Evolutionary conservation across 2,113 vertebrate genomes (phyloP).

Genomic region (Sphaerodactylus townsendi): DNA sequence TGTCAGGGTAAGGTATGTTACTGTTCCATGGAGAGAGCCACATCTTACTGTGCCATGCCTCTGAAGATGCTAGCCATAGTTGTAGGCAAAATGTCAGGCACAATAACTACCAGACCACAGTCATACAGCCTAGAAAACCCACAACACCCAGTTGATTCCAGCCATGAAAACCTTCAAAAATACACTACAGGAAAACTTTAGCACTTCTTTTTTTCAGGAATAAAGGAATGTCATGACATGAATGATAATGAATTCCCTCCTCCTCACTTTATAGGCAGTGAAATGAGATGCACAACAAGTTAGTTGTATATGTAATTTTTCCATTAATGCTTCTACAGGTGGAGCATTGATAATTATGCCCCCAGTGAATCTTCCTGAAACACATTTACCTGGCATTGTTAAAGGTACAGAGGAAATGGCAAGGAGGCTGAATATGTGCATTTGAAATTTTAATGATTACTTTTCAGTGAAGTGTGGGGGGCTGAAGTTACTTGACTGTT

Average conservation of each 20-base stretch:
- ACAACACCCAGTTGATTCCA: too few species aligned
- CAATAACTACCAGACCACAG: too few species aligned
- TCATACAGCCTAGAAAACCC: too few species aligned
- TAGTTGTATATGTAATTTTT: constrained; percentile 67
- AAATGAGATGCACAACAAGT: constrained; percentile 63
- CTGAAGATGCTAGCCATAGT: too few species aligned
- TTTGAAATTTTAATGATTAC: constrained; percentile 72
- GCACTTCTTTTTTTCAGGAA: constrained; percentile 19
- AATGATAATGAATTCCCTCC: constrained; percentile 50
- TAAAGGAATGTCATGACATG: constrained; percentile 38
- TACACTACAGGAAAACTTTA: accelerated
- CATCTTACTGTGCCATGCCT: too few species aligned
- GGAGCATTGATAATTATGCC: constrained; percentile 66
- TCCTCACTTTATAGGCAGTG: constrained; percentile 52
- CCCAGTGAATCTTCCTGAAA: constrained; percentile 60
- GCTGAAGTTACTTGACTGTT: constrained; percentile 57
- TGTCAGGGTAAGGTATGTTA: too few species aligned
- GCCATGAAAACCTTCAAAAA: too few species aligned
- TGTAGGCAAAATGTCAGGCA: too few species aligned
- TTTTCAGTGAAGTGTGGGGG: constrained; percentile 61
- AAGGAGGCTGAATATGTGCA: constrained; percentile 66
- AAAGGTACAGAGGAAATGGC: constrained; percentile 34
- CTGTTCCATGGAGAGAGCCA: too few species aligned
- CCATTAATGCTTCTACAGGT: constrained; percentile 68
- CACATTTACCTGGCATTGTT: constrained; percentile 52